Base-by-base conservation (phyloP, 2,113 vertebrate species). In the Rostratula benghalensis region DNA sequence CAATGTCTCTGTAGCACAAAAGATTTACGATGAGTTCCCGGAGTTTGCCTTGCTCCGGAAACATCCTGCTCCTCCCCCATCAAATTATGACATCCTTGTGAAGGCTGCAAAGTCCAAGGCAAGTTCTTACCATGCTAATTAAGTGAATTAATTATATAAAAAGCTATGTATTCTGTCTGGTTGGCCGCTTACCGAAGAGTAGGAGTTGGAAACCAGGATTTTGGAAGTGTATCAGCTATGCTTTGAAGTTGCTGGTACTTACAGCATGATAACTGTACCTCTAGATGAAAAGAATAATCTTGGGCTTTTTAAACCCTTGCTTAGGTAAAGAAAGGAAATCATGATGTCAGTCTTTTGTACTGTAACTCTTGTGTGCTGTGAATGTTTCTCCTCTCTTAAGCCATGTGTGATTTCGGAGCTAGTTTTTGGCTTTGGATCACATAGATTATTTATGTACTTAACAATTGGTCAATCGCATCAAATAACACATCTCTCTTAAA, bases 1-100 rank as follows among this genome's bases (percentile, higher is more conserved):
- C 65, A 99, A 99, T 97, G 98, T 99, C 93, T 99, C 99, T 30
- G 99, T 99, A 33, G 99, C 99, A 69, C 98, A 99, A 98, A 99
- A 99, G 98, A 99, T 99, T 96, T 98, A 99, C 3, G 97, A 99
- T n/a, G 99, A 99, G 85, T 99, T 99, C 97, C 97, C 99, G 24
- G 99, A 99, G 88, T 99, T 99, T 68, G 99, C 99, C 53, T 83
- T 99, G 86, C 98, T 99, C 94, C 97, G 99, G 90, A 99, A 99
- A 96, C 99, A 99, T 96, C 99, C 99, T 5, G 98, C 99, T 23
- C 99, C 99, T 17, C 99, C 99, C 18, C 99, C 98, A 17, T 99
- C 99, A 13, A 99, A 99, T 98, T 99, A 99, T 5, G 99, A 99
- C 95, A 98, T 99, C 94, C 98, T 99, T 84, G 97, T 98, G 83